Percentiles rank a stretch among this genome's conserved stretches.
Conservation (phyloP, 2,113 vertebrate genomes). For the Dipodomys spectabilis region DNA sequence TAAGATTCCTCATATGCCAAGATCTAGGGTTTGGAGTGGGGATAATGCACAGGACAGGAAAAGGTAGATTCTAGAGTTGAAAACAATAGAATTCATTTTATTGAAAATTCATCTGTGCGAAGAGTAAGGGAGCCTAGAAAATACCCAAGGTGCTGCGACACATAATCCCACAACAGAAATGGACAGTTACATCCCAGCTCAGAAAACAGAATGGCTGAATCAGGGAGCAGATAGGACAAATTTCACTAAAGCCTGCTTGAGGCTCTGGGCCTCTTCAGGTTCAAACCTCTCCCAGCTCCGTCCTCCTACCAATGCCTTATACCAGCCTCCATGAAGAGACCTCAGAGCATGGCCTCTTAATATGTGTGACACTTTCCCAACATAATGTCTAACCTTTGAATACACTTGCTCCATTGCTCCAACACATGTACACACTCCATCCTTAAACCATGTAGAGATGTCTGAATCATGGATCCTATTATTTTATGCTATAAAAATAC, state of each 20-base stretch:
- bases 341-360: too few relatives aligned
- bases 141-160: too few relatives aligned
- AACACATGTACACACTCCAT: not conserved
- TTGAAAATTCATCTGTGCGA: not conserved
- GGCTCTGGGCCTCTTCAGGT: too few relatives aligned
- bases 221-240: not conserved
- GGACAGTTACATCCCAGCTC: not conserved
- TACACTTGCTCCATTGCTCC: not conserved
- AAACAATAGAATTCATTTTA: not conserved
- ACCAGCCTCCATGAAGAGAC: not conserved
- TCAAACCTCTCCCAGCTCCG: not conserved
- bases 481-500: too few relatives aligned
- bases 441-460: not conserved
- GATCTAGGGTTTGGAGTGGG: not conserved
- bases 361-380: not conserved
- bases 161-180: too few relatives aligned
- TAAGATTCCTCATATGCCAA: not conserved
- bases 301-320: not conserved
- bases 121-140: not conserved
- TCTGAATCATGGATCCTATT: not conserved
- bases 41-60: not conserved
- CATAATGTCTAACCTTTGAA: not conserved
- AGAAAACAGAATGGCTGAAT: not conserved
- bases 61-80: not conserved
- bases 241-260: not conserved